A percentile compares a stretch with the other conserved stretches of the same genome.
Conservation (phyloP, 2,113 vertebrate genomes). For the Pavo muticus region DNA sequence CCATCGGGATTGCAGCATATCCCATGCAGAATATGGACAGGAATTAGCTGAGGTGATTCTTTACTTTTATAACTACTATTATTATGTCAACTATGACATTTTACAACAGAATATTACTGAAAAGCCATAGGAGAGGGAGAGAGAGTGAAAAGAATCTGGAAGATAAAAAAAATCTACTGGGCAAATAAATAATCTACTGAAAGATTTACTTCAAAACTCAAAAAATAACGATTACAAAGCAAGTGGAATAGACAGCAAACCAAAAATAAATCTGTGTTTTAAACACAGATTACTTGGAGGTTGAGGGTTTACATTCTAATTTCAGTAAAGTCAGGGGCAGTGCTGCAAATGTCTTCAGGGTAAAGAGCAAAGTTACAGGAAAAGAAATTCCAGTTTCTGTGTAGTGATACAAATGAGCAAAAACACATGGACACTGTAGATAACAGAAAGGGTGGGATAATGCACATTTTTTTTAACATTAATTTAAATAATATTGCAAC, state of each 20-base stretch:
- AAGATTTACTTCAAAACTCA: not conserved
- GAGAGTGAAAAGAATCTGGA: not conserved
- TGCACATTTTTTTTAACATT: not conserved
- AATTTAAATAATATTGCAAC: not conserved
- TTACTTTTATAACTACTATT: not conserved
- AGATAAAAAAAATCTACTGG: not conserved
- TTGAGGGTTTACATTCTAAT: not conserved
- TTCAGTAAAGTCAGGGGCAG: not conserved
- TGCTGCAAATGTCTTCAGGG: not conserved
- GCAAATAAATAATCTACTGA: not conserved
- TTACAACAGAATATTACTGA: not conserved
- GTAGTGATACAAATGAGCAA: not conserved
- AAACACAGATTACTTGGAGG: not conserved
- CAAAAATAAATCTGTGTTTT: not conserved
- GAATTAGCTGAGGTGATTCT: not conserved
- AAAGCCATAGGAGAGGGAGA: not conserved
- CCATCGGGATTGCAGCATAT: not conserved
- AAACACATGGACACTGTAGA: not conserved
- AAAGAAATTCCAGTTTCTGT: not conserved
- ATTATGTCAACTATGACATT: not conserved
- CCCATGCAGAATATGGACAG: accelerated
- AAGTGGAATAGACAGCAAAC: not conserved
- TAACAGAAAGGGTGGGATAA: not conserved
- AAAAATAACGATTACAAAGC: not conserved
- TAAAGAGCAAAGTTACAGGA: not conserved